Percentiles rank a stretch among this genome's conserved stretches.
Conservation (phyloP, 2,113 vertebrate species). For the Polypterus senegalus region DNA sequence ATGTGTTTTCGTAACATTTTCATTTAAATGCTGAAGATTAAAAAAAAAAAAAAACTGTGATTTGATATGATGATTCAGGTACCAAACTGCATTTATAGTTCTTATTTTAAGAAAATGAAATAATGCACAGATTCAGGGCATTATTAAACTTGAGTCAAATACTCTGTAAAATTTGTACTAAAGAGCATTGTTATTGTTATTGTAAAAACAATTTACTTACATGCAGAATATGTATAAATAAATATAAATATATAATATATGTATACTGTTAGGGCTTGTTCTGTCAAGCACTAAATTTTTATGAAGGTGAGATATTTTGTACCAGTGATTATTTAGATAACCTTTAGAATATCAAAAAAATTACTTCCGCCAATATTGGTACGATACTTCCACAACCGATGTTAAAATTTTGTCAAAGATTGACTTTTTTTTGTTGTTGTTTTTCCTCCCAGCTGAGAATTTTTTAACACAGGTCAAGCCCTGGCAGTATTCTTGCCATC, state of each 20-base stretch:
- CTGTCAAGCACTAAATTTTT: conserved; percentile 50
- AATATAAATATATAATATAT: conserved; percentile 25
- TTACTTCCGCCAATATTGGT: conserved; percentile 40
- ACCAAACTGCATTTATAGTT: conserved; percentile 36
- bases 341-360: conserved; percentile 32
- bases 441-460: conserved; percentile 43
- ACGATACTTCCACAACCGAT: conserved; percentile 18
- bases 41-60: conserved; percentile 47
- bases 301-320: conserved; percentile 65
- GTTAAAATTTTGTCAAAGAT: conserved; percentile 30
- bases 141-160: conserved; percentile 49
- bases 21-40: conserved; percentile 22
- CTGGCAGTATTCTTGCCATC: conserved; percentile 48
- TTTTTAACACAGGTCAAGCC: conserved; percentile 55
- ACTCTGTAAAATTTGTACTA: conserved; percentile 62
- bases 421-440: conserved; percentile 49
- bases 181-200: conserved; percentile 54
- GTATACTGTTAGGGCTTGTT: conserved; percentile 53
- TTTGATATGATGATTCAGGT: conserved; percentile 48
- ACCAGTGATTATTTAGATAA: conserved; percentile 59
- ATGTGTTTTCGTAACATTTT: conserved; percentile 16
- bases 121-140: conserved; percentile 49
- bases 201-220: conserved; percentile 23
- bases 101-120: conserved; percentile 35
- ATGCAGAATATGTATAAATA: conserved; percentile 26